phyloP scores from a whole-genome alignment of 2,888 invertebrate species.

The Cryptocephalus primarius region DNA sequence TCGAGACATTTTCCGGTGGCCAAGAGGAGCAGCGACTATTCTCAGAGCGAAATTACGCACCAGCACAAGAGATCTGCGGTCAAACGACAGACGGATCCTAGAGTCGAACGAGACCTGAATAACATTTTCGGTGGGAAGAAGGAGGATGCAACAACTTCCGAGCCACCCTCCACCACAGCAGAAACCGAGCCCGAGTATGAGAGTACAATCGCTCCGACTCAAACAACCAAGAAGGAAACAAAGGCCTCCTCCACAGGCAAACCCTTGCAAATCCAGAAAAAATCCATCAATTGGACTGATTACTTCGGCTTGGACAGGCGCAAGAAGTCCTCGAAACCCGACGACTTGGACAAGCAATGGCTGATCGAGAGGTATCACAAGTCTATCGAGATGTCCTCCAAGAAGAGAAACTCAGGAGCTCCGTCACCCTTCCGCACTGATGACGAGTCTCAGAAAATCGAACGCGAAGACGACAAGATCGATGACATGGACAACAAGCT shows the following conservation, averaged over 20 bases:
- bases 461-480: conserved; percentile 42
- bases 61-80: conserved; percentile 25
- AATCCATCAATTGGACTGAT: conserved; percentile 77
- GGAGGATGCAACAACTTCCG: conserved; percentile 4
- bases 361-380: conserved; percentile 47
- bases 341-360: conserved; percentile 44
- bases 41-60: conserved; percentile 14
- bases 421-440: conserved; percentile 25
- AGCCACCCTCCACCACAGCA: conserved; percentile 10
- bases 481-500: conserved; percentile 64
- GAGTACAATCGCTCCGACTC: conserved; percentile 9
- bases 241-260: conserved; percentile 24
- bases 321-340: conserved; percentile 44
- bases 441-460: conserved; percentile 22
- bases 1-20: conserved; percentile 54
- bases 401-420: conserved; percentile 29
- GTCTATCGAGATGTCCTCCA: conserved; percentile 30
- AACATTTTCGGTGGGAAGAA: conserved; percentile 47
- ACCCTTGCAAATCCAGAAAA: conserved; percentile 51
- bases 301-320: conserved; percentile 78
- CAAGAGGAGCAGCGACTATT: conserved; percentile 45
- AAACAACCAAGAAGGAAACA: conserved; percentile 8
- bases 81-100: conserved; percentile 49
- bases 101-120: conserved; percentile 56
- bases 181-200: conserved; percentile 6